Base-by-base conservation (phyloP, 2,888 invertebrate species). In the Hyppa rectilinea region DNA sequence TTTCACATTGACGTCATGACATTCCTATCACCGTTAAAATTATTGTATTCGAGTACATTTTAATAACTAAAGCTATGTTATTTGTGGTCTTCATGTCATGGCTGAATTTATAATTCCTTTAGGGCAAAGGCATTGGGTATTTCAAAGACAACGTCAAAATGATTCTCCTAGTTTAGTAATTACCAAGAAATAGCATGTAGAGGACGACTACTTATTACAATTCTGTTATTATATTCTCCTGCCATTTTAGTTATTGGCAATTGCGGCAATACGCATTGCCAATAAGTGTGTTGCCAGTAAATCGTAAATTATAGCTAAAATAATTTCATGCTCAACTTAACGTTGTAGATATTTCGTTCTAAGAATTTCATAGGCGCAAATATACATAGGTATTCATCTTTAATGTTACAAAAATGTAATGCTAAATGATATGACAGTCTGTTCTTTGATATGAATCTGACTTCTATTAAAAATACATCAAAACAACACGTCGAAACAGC, bases 271-370 rank as follows among this genome's bases (percentile, higher is more conserved):
- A n/a, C 5, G 36, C 36, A 52, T 61, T n/a, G 10, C 20, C 20
- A 56, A 34, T 29, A 52, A 59, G 29, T n/a, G 45, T 55, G 59
- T 75, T 60, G 68, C 36, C 61, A 80, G 65, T 67, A 50, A 55
- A 78, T 69, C n/a, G 58, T 75, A 78, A 69, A 49, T 78, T 78
- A 74, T 52, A 38, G 50, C n/a, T 52, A 68, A 82, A 73, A 75
- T 81, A 75, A 23, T 23, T 29, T 47, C 34, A 47, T 45, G 14
- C 12, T 58, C 45, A 40, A 52, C 45, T 65, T 34, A 47, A 52
- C 4, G 38, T 36, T 12, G 36, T 0, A 9, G 20, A 14, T 61
- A 34, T 62, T 43, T 64, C n/a, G 17, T 10, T 36, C 7, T 20
- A 23, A 0, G 4, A 17, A 29, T 49, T 64, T 72, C 20, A n/a